A percentile compares a stretch with the other conserved stretches of the same genome.
Conservation (phyloP, 2,113 vertebrate genomes). For the Apodemus speciosus region DNA sequence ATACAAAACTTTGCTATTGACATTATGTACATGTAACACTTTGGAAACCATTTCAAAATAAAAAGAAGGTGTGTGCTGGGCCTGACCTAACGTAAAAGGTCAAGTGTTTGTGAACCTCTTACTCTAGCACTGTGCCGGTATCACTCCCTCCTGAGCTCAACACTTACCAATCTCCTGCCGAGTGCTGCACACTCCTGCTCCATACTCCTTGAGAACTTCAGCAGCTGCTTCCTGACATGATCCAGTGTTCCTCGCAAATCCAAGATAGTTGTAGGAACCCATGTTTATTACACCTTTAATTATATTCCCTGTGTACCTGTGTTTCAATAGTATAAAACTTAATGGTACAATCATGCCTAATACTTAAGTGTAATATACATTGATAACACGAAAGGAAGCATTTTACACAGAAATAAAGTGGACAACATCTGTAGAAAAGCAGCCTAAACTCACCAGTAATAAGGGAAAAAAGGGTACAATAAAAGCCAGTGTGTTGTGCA, state of each 20-base stretch:
- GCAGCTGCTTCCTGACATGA: constrained; percentile 90
- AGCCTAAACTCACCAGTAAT: constrained; percentile 8
- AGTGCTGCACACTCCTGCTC: constrained; percentile 93
- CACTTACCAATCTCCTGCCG: constrained; percentile 95
- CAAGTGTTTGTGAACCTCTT: background rate
- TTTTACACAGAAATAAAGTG: background rate
- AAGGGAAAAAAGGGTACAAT: background rate
- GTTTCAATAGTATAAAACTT: constrained; percentile 74
- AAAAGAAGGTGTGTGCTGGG: background rate
- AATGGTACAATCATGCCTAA: constrained; percentile 51
- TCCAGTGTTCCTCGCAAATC: constrained; percentile 93
- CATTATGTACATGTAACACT: background rate
- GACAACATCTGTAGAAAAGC: background rate
- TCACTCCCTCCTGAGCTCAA: background rate
- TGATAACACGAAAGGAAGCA: constrained; percentile 8
- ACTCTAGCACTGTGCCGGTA: background rate
- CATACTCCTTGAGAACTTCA: constrained; percentile 88
- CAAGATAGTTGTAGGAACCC: constrained; percentile 99
- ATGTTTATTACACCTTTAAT: constrained; percentile 96
- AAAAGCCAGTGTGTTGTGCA: background rate
- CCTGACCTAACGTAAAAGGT: background rate
- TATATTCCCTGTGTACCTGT: constrained; percentile 93
- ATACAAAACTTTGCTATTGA: constrained; percentile 4
- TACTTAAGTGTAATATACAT: background rate
- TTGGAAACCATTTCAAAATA: constrained; percentile 2